Evolutionary conservation across 2,797 vertebrate species (phyloP), one percentile per base, ranked within the genome.

Genomic region (Sebastes trivittatus): DNA sequence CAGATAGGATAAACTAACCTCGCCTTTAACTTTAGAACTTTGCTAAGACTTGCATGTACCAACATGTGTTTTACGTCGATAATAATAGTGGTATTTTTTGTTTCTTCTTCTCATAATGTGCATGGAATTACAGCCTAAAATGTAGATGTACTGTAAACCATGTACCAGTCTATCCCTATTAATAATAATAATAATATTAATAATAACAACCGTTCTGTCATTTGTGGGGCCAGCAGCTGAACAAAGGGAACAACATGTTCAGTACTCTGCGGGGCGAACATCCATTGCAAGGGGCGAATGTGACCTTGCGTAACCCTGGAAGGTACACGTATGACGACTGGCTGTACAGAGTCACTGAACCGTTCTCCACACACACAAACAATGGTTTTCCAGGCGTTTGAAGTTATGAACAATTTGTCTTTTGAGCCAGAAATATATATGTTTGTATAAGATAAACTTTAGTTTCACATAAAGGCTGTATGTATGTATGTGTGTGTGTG

Each of bases 311-410:
- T 81, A 82, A 85, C 68, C 72, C 73, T 36, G 52, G 11, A 81
- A 62, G 29, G 63, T 59, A 75, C 58, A 62, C 34, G 2, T 34
- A 59, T 74, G 61, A 77, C 11, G 27, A 29, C 38, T 16, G 64
- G 6, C 16, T 22, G 36, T 6, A 60, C 34, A 58, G 8, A 72
- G 34, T 29, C 76, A 10, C 9, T 11, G 54, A 71, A 46, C 38
- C 27, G n/a, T 38, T 81, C 46, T 74, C 36, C 64, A 10, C 10
- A 56, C 73, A 49, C 49, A 72, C 62, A 76, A 54, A 82, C 77
- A 87, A 75, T 83, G 74, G 69, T 55, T 69, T 70, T 76, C 73
- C 18, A 13, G n/a, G 54, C 74, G 78, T 84, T 90, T 87, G 77
- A 88, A 80, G 71, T 78, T 72, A 71, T 49, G 18, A 77, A 81